Evolutionary conservation across 2,113 vertebrate genomes (phyloP).

Genomic region (Nycticorax nycticorax): DNA sequence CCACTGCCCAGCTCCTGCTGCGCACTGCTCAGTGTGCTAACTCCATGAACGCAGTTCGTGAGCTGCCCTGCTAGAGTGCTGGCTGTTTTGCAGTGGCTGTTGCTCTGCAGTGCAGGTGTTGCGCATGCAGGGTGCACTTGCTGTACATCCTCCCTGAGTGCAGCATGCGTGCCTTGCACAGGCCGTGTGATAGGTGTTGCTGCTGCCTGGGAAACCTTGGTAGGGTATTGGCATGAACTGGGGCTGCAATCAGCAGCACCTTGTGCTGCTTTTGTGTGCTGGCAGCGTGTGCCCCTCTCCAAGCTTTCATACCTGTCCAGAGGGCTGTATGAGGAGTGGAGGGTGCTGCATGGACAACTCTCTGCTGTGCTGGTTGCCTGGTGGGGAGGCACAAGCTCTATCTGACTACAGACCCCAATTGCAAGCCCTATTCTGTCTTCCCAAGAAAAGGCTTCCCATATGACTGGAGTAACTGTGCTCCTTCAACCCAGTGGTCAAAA

Average conservation of each 20-base stretch:
- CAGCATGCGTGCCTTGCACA: neutral
- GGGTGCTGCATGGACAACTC: neutral
- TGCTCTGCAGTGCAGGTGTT: rapidly evolving
- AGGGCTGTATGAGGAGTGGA: neutral
- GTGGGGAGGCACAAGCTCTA: neutral
- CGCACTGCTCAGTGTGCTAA: neutral
- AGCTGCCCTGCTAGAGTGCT: neutral
- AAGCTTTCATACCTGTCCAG: rapidly evolving
- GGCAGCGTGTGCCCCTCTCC: rapidly evolving
- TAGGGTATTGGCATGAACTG: neutral
- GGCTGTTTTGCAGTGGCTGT: neutral
- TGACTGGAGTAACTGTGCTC: neutral
- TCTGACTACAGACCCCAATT: neutral
- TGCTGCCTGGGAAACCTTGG: neutral
- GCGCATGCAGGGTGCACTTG: neutral
- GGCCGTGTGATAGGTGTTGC: neutral
- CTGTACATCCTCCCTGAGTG: neutral
- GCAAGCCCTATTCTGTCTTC: neutral
- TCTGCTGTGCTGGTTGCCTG: neutral
- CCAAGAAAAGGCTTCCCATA: neutral
- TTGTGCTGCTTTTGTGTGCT: neutral
- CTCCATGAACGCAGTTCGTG: rapidly evolving
- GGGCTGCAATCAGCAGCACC: neutral
- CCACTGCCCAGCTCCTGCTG: neutral
- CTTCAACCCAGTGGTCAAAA: neutral